Conservation (phyloP, 2,797 vertebrate species). For the Sebastes diploproa region DNA sequence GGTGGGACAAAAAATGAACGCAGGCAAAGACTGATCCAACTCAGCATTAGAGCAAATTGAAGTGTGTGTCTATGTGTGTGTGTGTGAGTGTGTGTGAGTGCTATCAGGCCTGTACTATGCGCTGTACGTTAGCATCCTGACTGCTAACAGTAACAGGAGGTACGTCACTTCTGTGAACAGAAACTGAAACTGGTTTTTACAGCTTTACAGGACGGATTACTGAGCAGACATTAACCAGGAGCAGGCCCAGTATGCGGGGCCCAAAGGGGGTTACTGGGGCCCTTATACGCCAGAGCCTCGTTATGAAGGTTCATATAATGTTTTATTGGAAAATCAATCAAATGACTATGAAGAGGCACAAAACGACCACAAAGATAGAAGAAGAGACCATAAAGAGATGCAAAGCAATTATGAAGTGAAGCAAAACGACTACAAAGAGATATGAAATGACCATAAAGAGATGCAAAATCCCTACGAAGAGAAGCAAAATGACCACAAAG, state of each 20-base stretch:
- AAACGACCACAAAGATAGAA: too few relatives aligned
- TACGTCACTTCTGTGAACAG: constrained; percentile 60
- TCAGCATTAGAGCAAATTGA: constrained; percentile 18
- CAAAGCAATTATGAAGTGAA: too few relatives aligned
- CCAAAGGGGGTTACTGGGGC: not conserved
- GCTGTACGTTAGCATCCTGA: constrained; percentile 68
- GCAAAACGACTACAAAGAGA: too few relatives aligned
- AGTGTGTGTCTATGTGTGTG: constrained; percentile 16
- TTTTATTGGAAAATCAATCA: not conserved
- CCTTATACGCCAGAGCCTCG: not conserved
- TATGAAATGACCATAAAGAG: too few relatives aligned
- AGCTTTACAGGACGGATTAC: not conserved
- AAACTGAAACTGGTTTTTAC: constrained; percentile 1
- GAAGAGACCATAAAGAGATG: too few relatives aligned
- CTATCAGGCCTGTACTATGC: constrained; percentile 45
- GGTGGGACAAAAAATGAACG: constrained; percentile 70
- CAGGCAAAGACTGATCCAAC: constrained; percentile 24
- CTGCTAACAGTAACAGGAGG: constrained; percentile 72
- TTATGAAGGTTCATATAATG: fast-evolving
- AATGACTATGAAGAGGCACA: not conserved
- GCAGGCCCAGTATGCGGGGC: too few relatives aligned
- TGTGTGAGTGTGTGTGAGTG: constrained; percentile 25
- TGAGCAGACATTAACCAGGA: not conserved
- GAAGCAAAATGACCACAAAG: not conserved
- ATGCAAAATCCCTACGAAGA: not conserved